phyloP scores from a whole-genome alignment of 2,888 invertebrate genomes.

The Drosophila sordidapex region DNA sequence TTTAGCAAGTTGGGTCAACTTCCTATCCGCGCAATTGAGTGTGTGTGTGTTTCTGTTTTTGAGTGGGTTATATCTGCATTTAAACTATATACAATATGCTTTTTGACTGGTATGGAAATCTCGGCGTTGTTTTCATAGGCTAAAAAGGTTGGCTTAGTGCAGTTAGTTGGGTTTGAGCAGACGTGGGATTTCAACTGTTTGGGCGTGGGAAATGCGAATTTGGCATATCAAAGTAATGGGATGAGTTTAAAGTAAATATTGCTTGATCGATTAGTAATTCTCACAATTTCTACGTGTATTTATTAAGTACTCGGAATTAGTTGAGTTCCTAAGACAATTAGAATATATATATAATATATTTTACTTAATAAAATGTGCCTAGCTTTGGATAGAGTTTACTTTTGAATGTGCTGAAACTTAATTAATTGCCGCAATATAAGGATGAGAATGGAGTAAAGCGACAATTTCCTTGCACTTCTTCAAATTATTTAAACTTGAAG shows the following conservation, averaged over 20 bases:
- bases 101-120: slow-evolving; percentile 65
- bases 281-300: not conserved
- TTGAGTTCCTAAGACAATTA: not conserved
- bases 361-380: not conserved
- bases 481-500: not conserved
- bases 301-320: not conserved
- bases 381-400: not conserved
- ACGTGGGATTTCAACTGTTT: slow-evolving; percentile 51
- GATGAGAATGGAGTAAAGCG: not conserved
- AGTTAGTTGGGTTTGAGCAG: slow-evolving; percentile 14
- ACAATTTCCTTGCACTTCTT: not conserved
- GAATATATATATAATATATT: not conserved
- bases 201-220: slow-evolving; percentile 55
- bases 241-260: not conserved
- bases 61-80: slow-evolving; percentile 39
- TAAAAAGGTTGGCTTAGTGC: slow-evolving; percentile 44
- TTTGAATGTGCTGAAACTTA: not conserved
- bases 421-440: not conserved
- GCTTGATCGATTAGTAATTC: not conserved
- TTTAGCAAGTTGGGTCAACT: slow-evolving; percentile 45
- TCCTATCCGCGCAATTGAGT: not conserved
- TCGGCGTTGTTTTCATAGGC: slow-evolving; percentile 64
- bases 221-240: not conserved
- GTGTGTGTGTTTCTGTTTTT: not conserved
- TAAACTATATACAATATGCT: slow-evolving; percentile 57